phyloP scores from a whole-genome alignment of 2,113 vertebrate species.

The Actinemys pallida region DNA sequence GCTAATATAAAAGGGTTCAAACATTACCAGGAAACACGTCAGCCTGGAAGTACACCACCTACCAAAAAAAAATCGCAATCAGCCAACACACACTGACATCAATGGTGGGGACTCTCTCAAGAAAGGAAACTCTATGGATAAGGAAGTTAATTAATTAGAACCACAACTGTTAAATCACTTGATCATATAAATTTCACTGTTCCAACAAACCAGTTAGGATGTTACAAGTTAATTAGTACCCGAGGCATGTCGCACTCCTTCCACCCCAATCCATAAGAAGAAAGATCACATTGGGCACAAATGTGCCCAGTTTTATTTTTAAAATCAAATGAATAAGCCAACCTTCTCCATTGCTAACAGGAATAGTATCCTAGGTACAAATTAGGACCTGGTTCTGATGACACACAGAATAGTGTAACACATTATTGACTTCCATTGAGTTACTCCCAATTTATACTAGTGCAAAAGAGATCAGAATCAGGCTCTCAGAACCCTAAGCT shows the following conservation, averaged over 20 bases:
- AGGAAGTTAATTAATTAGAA: not conserved
- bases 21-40: not conserved
- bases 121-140: not conserved
- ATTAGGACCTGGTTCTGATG: not conserved
- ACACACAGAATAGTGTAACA: not conserved
- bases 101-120: not conserved
- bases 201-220: not conserved
- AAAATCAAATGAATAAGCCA: not conserved
- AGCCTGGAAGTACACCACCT: not conserved
- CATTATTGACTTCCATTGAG: not conserved
- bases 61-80: not conserved
- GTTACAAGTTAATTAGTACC: not conserved
- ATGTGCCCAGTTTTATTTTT: not conserved
- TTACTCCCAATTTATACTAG: not conserved
- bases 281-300: not conserved
- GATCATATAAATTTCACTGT: not conserved
- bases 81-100: not conserved
- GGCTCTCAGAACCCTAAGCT: not conserved
- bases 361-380: not conserved
- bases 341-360: not conserved
- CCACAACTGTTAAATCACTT: not conserved
- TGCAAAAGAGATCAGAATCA: not conserved
- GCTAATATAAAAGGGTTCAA: not conserved
- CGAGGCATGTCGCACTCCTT: not conserved
- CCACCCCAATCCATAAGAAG: not conserved